These are phyloP conservation scores for Coendou prehensilis DNA, from an alignment of 2,797 vertebrate genomes.

Conservation along the genomic window DNA sequence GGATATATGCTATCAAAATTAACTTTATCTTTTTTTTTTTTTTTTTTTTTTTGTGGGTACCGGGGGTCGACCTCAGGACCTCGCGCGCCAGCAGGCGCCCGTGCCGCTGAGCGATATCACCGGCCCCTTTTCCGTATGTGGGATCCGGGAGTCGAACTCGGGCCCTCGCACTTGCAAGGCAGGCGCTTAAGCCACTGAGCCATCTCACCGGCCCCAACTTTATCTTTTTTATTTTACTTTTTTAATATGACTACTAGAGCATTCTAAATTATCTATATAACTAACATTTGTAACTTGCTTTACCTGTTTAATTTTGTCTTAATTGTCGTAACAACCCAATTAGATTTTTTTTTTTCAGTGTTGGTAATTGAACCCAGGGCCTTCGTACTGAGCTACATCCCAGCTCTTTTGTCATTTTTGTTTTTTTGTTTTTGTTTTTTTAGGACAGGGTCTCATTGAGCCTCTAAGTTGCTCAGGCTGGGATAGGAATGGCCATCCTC, in stretches of 20 bases:
- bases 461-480: neutral
- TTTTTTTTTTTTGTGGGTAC: too few species aligned
- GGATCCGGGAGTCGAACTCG: too few species aligned
- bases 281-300: constrained; percentile 53
- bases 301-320: constrained; percentile 30
- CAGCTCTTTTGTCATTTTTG: neutral
- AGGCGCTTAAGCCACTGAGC: too few species aligned
- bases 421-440: neutral
- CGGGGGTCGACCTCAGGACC: too few species aligned
- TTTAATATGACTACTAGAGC: neutral
- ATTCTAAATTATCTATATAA: neutral
- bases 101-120: too few species aligned
- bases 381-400: neutral
- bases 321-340: neutral
- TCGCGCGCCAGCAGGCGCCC: too few species aligned
- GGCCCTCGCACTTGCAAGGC: too few species aligned
- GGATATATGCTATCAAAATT: constrained; percentile 41
- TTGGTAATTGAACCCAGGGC: neutral
- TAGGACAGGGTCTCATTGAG: neutral
- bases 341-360: neutral
- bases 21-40: constrained; percentile 4
- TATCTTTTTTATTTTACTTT: neutral
- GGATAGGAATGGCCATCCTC: neutral
- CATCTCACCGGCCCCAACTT: too few species aligned
- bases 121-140: too few species aligned